phyloP scores from a whole-genome alignment of 2,113 vertebrate genomes.

The Labrus mixtus region DNA sequence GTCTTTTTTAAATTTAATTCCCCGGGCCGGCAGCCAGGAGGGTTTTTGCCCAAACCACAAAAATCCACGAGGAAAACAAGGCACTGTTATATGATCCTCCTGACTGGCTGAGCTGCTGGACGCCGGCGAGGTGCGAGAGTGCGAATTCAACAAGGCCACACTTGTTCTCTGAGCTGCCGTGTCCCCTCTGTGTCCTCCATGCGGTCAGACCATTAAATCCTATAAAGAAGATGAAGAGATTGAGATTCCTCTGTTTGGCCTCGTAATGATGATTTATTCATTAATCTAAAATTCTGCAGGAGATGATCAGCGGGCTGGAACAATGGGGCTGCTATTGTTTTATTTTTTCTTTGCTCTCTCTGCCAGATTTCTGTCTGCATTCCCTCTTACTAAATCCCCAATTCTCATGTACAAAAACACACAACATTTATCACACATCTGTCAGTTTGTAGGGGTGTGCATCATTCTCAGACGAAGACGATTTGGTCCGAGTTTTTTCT shows the following conservation, averaged over 20 bases:
- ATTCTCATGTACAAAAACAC: not conserved
- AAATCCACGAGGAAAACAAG: conserved; percentile 66
- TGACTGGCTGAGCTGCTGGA: conserved; percentile 43
- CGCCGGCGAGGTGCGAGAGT: conserved; percentile 49
- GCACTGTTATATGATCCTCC: conserved; percentile 54
- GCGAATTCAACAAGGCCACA: conserved; percentile 60
- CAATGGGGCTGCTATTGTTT: conserved; percentile 11
- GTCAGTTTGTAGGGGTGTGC: not conserved
- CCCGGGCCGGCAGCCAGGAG: conserved; percentile 45
- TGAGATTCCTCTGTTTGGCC: conserved; percentile 41
- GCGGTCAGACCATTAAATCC: conserved; percentile 53
- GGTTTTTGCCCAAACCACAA: conserved; percentile 65
- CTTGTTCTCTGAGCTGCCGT: conserved; percentile 63
- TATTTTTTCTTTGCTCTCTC: not conserved
- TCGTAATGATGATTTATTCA: conserved; percentile 51
- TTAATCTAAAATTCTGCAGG: conserved; percentile 19
- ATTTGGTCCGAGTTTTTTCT: too few species aligned
- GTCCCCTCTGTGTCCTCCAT: conserved; percentile 54
- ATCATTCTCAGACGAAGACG: too few species aligned
- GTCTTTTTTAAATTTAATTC: conserved; percentile 24
- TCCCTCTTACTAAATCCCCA: not conserved
- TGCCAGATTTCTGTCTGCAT: not conserved
- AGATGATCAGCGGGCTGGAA: not conserved
- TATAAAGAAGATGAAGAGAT: conserved; percentile 44
- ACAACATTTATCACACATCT: not conserved